These are phyloP conservation scores for Clivina fossor DNA, from an alignment of 2,888 invertebrate species.

Conservation along the genomic window DNA sequence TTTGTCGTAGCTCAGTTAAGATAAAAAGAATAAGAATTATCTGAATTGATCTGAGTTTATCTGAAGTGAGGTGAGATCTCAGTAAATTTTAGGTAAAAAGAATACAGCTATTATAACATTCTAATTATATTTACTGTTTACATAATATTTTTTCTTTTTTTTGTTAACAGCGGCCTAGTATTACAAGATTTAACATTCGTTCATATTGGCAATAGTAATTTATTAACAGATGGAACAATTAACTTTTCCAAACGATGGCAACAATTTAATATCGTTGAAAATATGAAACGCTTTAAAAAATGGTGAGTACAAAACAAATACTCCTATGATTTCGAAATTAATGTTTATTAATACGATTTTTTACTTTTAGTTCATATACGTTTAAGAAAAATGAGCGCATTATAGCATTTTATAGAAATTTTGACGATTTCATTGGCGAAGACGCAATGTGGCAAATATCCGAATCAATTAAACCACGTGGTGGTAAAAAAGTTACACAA, in stretches of 20 bases:
- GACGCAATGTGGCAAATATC: conserved; percentile 99
- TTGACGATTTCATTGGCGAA: conserved; percentile 93
- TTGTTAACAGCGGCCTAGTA: conserved; percentile 87
- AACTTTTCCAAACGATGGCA: conserved; percentile 99
- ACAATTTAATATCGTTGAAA: conserved; percentile 96
- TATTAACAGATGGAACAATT: conserved; percentile 80
- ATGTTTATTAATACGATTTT: conserved; percentile 22
- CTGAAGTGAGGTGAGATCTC: too few relatives aligned
- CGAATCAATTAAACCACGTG: conserved; percentile 91
- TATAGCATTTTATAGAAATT: conserved; percentile 93
- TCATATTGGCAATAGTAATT: conserved; percentile 94
- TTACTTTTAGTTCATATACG: conserved; percentile 76
- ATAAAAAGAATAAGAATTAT: too few relatives aligned
- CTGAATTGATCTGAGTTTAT: too few relatives aligned
- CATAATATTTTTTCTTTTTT: conserved; percentile 31
- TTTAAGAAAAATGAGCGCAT: conserved; percentile 93
- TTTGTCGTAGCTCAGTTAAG: too few relatives aligned
- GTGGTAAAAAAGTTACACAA: conserved; percentile 58
- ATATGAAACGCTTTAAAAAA: conserved; percentile 96
- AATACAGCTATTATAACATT: too few relatives aligned
- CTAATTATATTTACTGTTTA: too few relatives aligned
- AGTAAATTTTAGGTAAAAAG: too few relatives aligned
- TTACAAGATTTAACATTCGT: conserved; percentile 99
- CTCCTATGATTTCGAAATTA: conserved; percentile 4
- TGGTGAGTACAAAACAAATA: conserved; percentile 64